Evolutionary conservation across 2,888 invertebrate genomes (phyloP).

Genomic region (Drosophila falleni): DNA sequence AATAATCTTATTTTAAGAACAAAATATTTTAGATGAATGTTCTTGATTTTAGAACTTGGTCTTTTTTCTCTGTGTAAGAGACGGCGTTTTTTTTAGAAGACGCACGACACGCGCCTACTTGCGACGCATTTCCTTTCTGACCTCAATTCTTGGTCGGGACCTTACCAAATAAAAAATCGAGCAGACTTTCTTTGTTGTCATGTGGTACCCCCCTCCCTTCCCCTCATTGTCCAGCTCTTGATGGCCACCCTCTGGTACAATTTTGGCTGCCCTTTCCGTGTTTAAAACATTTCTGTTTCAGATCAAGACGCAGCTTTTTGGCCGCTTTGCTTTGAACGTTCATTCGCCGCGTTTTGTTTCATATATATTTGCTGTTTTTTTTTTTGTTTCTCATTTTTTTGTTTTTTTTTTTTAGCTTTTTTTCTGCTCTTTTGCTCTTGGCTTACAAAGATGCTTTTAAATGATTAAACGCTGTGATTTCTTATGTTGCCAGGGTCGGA

Average conservation of each 20-base stretch:
- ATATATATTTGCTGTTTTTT: conserved; percentile 27
- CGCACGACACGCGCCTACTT: conserved; percentile 67
- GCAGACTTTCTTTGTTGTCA: conserved; percentile 48
- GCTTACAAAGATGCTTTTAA: conserved; percentile 77
- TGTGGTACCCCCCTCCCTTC: not conserved
- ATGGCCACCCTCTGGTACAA: conserved; percentile 34
- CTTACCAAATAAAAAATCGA: conserved; percentile 32
- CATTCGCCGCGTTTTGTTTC: conserved; percentile 63
- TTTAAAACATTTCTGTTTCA: conserved; percentile 47
- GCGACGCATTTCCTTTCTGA: conserved; percentile 70
- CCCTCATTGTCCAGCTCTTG: not conserved
- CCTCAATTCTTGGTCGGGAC: conserved; percentile 61
- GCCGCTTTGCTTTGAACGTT: conserved; percentile 55
- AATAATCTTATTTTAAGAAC: no score
- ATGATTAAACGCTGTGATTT: conserved; percentile 76
- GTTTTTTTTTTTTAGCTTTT: conserved; percentile 27
- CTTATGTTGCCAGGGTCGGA: conserved; percentile 60
- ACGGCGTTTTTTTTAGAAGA: conserved; percentile 12
- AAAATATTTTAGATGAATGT: no score
- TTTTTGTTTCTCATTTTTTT: conserved; percentile 33
- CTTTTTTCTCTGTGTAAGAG: no score
- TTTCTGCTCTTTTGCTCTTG: conserved; percentile 34
- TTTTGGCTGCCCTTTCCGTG: conserved; percentile 47
- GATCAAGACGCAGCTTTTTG: conserved; percentile 60
- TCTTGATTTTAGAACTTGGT: no score